These are phyloP conservation scores for Ranitomeya imitator DNA, from an alignment of 2,113 vertebrate genomes.

Conservation along the genomic window DNA sequence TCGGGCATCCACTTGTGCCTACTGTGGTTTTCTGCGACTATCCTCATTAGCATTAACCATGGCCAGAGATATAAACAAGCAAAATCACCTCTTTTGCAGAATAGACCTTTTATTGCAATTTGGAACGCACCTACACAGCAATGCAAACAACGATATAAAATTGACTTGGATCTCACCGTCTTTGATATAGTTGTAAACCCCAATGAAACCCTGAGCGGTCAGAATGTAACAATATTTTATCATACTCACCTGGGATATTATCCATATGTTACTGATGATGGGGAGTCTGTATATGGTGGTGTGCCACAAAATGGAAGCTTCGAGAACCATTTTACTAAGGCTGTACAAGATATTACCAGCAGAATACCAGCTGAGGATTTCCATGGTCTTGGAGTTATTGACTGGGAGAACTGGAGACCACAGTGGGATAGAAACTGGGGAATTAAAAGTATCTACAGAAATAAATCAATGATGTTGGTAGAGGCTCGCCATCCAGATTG, in stretches of 20 bases:
- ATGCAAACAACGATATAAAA: constrained; percentile 81
- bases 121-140: constrained; percentile 87
- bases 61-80: constrained; percentile 68
- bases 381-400: constrained; percentile 83
- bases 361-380: constrained; percentile 82
- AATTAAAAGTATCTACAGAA: constrained; percentile 82
- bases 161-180: constrained; percentile 82
- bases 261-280: constrained; percentile 78
- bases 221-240: constrained; percentile 87
- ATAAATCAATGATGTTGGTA: constrained; percentile 82
- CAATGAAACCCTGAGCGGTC: constrained; percentile 85
- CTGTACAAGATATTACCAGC: constrained; percentile 77
- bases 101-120: constrained; percentile 82
- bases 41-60: constrained; percentile 44
- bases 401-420: constrained; percentile 91
- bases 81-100: constrained; percentile 71
- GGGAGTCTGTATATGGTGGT: constrained; percentile 79
- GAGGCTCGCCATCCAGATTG: constrained; percentile 79
- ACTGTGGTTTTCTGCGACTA: constrained; percentile 40
- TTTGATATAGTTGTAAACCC: constrained; percentile 87
- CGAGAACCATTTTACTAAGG: constrained; percentile 81
- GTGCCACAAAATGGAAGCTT: constrained; percentile 87
- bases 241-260: constrained; percentile 86
- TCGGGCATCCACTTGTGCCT: constrained; percentile 38
- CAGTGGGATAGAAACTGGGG: constrained; percentile 93